A percentile compares a stretch with the other conserved stretches of the same genome.
Conservation (phyloP, 2,888 invertebrate species). For the Morinoia aosen region DNA sequence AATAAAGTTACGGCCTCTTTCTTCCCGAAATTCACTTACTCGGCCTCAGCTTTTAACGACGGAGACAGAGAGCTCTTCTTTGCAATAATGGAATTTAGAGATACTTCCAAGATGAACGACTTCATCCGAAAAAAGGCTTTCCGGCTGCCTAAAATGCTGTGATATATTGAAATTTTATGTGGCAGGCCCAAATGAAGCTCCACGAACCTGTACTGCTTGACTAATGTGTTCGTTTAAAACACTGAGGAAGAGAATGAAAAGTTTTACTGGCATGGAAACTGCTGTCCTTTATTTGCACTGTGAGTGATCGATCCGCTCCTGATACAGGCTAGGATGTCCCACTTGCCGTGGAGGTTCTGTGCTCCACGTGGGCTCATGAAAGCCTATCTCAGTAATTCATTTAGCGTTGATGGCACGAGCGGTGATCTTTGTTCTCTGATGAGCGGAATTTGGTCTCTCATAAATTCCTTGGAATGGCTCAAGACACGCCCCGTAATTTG, state of each 20-base stretch:
- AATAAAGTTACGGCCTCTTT: conserved; percentile 15
- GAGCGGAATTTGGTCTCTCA: neutral
- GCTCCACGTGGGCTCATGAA: neutral
- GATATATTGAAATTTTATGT: neutral
- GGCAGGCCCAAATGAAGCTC: neutral
- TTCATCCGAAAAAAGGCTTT: neutral
- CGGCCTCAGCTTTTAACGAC: conserved; percentile 21
- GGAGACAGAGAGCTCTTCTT: conserved; percentile 36
- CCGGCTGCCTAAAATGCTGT: neutral
- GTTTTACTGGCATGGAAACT: neutral
- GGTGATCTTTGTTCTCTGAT: conserved; percentile 24
- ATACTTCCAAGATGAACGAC: conserved; percentile 17
- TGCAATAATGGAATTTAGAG: conserved; percentile 17
- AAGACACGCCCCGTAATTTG: conserved; percentile 25
- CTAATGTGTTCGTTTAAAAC: neutral
- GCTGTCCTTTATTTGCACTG: neutral
- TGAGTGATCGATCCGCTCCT: neutral
- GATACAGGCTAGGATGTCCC: neutral
- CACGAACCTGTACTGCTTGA: neutral
- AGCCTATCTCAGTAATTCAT: conserved; percentile 23
- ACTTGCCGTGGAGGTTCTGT: neutral
- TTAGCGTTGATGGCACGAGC: neutral
- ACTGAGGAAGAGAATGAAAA: neutral
- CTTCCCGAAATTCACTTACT: conserved; percentile 16
- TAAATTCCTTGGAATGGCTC: conserved; percentile 22